Base-by-base conservation (phyloP, 1,140 invertebrate species). In the Trichonephila clavata region DNA sequence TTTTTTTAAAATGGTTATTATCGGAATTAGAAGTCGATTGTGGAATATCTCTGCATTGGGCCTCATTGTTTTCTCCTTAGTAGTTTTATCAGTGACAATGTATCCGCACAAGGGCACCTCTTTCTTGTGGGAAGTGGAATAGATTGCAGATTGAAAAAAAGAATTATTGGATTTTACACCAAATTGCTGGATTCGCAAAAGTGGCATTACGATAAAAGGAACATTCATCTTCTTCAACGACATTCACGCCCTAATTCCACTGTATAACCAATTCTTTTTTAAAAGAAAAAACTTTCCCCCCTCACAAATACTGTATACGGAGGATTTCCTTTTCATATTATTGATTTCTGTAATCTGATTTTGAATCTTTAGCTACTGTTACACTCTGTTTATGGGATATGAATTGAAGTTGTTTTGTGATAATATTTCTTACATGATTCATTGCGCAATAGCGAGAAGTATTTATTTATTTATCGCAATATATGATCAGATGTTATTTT, bases 171-270 rank as follows among this genome's bases (percentile, higher is more conserved):
- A 77, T 77, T 77, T 77, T 39, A 77, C 24, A 24, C 24, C 16
- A 77, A 32, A 18, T 63, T 63, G 61, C 18, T 20, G 16, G 71
- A 77, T 32, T 39, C 27, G 20, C 71, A 77, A 27, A 32, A 77
- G 71, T 77, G 27, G 71, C 71, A 77, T 77, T 77, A 77, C 71
- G 71, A 77, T 77, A 77, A 77, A 32, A 77, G 71, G 71, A 16
- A 20, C 71, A 77, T 77, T 77, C 71, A 77, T 77, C 71, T 77
- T 77, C 71, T 77, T 77, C 27, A 27, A 27, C 27, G n/a, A 68
- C n/a, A 68, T 32, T 77, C 71, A 32, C 32, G 71, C 24, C 71
- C 71, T 39, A 77, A 77, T 77, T 77, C 27, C 27, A 77, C 18
- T 77, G 71, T 77, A 20, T 16, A 32, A 32, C 27, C 65, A 24